These are phyloP conservation scores for Drosophila ficusphila DNA, from an alignment of 1,140 invertebrate genomes.

Conservation along the genomic window DNA sequence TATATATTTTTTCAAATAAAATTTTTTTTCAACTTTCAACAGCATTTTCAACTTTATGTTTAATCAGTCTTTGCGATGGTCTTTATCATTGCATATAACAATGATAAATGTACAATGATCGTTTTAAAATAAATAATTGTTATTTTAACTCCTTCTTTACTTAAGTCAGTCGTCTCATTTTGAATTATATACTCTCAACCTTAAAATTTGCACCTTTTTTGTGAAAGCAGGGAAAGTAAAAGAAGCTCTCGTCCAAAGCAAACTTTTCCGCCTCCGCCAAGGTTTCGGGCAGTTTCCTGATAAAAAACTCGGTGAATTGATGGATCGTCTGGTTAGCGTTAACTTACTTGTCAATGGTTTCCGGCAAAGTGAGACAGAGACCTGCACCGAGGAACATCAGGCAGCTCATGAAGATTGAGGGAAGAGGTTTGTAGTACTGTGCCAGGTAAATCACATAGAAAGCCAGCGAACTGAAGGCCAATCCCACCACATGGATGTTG, in stretches of 20 bases:
- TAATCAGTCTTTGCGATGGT: constrained; percentile 17
- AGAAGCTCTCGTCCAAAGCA: constrained; percentile 84
- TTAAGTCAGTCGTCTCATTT: background rate
- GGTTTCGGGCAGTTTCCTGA: constrained; percentile 85
- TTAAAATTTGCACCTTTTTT: background rate
- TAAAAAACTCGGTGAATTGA: too few relatives aligned
- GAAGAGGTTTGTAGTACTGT: constrained; percentile 85
- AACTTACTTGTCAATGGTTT: constrained; percentile 85
- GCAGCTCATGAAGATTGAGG: constrained; percentile 85
- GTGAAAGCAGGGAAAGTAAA: constrained; percentile 52
- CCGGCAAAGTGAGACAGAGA: constrained; percentile 86
- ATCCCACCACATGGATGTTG: constrained; percentile 85
- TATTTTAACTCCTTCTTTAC: background rate
- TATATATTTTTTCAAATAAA: too few relatives aligned
- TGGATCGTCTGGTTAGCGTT: too few relatives aligned
- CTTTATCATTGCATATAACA: constrained; percentile 6
- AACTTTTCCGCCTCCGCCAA: constrained; percentile 87
- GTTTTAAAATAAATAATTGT: background rate
- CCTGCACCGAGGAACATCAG: constrained; percentile 85
- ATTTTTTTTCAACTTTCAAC: background rate
- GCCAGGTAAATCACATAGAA: constrained; percentile 83
- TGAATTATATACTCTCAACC: background rate
- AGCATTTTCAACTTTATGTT: background rate
- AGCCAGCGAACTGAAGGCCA: constrained; percentile 79
- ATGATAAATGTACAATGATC: constrained; percentile 11